Evolutionary conservation across 2,888 invertebrate species (phyloP).

Genomic region (Notodonta dromedarius): DNA sequence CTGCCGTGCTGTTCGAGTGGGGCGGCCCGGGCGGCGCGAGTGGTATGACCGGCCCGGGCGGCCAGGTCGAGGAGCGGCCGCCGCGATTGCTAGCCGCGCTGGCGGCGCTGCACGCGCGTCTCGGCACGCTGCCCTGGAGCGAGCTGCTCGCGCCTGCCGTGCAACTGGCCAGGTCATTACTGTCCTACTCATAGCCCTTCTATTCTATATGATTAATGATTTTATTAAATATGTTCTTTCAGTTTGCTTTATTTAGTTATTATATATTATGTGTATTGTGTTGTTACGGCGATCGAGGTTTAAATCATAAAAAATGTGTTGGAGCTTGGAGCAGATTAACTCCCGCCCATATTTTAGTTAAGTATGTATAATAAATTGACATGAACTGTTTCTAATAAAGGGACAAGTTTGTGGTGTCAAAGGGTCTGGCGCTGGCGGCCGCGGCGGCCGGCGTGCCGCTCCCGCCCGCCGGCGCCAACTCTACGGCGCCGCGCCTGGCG

Average conservation of each 20-base stretch:
- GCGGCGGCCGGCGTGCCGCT: slow-evolving; percentile 28
- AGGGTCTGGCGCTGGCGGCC: slow-evolving; percentile 44
- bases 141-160: slow-evolving; percentile 61
- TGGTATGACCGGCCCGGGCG: slow-evolving; percentile 40
- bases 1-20: slow-evolving; percentile 70
- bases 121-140: slow-evolving; percentile 64
- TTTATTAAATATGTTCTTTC: too few relatives aligned
- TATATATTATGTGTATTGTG: too few relatives aligned
- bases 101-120: slow-evolving; percentile 60
- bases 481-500: slow-evolving; percentile 77
- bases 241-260: too few relatives aligned
- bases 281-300: too few relatives aligned
- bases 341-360: too few relatives aligned
- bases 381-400: slow-evolving; percentile 34
- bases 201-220: too few relatives aligned
- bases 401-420: slow-evolving; percentile 55
- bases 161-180: slow-evolving; percentile 55
- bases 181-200: neutral
- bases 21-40: slow-evolving; percentile 37
- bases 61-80: slow-evolving; percentile 27
- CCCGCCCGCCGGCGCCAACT: slow-evolving; percentile 65
- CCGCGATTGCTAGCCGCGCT: slow-evolving; percentile 66
- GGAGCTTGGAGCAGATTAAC: too few relatives aligned
- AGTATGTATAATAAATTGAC: too few relatives aligned
- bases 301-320: too few relatives aligned